Evolutionary conservation across 2,888 invertebrate species (phyloP), one percentile per base, ranked within the genome.

Genomic region (Amitus sp.): DNA sequence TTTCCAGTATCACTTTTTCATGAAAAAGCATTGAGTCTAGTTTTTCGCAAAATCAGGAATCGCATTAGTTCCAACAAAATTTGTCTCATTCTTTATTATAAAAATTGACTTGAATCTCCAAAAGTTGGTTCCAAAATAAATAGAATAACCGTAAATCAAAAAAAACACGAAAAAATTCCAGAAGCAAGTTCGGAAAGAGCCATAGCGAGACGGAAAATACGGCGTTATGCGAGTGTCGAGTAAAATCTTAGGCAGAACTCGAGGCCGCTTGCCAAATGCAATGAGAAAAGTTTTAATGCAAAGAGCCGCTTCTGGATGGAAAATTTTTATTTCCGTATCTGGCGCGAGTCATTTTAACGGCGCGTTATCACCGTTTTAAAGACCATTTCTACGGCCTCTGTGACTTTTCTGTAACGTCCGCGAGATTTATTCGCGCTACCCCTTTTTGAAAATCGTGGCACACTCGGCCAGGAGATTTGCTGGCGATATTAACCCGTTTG

Each of bases 401-500:
- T 53, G 66, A 66, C 67, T 66, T 67, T 69, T 69, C 64, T 65
- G 62, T 60, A 60, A 60, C 58, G 43, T 50, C 55, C 54, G 55
- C 47, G 51, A 51, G 65, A 69, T 67, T 69, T 69, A 67, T 68
- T 50, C 54, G 43, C 43, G 6, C 43, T 37, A n/a, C 46, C 34
- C 15, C 28, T 37, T n/a, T n/a, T n/a, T 23, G 56, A 58, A 63
- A 66, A 66, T 63, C 58, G 58, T 46, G 46, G 53, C 47, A 40
- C 47, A 30, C 50, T 48, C 57, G 58, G 47, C 23, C 50, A 47
- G 47, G 57, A 45, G 62, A 65, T 45, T 60, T 39, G 43, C 18
- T 49, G 34, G 52, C 57, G 65, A 70, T 70, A 70, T 69, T 68
- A 68, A 70, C 67, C 67, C 66, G 67, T 69, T 68, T 68, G 64